A percentile compares a stretch with the other conserved stretches of the same genome.
These are phyloP conservation scores for Apteryx owenii DNA, from an alignment of 2,113 vertebrate species.

Conservation along the genomic window DNA sequence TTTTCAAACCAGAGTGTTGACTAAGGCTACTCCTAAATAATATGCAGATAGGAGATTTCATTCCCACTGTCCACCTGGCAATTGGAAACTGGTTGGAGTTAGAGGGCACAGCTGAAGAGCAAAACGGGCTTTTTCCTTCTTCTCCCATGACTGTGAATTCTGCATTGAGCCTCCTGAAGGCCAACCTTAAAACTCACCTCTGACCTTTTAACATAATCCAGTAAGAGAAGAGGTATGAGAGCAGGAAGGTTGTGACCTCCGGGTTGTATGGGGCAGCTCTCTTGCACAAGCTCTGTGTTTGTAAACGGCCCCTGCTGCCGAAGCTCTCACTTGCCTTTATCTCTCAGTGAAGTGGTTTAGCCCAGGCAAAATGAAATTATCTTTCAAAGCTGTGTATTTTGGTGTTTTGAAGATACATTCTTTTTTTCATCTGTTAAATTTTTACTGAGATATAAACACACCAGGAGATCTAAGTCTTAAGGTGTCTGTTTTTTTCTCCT, in stretches of 20 bases:
- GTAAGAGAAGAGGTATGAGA: neutral
- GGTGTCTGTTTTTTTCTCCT: neutral
- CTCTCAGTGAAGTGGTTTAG: neutral
- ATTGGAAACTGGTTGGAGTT: neutral
- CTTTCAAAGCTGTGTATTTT: neutral
- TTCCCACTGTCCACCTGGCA: neutral
- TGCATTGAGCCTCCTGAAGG: neutral
- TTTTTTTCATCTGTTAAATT: neutral
- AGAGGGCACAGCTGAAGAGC: neutral
- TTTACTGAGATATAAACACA: neutral
- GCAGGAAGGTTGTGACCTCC: neutral
- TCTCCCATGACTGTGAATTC: rapidly evolving
- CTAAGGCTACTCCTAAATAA: neutral
- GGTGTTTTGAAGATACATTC: neutral
- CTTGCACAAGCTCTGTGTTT: neutral
- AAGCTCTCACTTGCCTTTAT: neutral
- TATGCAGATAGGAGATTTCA: neutral
- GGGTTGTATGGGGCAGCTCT: rapidly evolving
- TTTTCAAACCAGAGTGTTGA: neutral
- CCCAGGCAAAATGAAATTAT: neutral
- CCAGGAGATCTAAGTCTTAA: neutral
- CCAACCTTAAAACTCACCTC: neutral
- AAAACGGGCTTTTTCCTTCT: neutral
- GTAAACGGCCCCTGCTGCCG: neutral
- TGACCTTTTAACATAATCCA: neutral